These are phyloP conservation scores for Phenganax subtilis DNA, from an alignment of 92 coral and sea anemone genomes.

Conservation along the genomic window DNA sequence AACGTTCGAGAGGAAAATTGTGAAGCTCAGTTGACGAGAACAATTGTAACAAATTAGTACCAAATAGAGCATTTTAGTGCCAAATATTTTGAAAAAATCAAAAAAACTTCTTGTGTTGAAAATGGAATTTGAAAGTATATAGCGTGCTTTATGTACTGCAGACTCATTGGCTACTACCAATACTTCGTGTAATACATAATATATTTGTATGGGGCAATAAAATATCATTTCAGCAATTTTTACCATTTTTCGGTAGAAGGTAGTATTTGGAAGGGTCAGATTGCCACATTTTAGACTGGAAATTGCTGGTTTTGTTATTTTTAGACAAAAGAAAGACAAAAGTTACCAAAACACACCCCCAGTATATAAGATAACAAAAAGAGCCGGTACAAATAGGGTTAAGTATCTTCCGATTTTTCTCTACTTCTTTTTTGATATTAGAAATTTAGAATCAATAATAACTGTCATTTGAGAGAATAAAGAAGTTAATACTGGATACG, in stretches of 20 bases:
- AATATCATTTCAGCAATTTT: no score
- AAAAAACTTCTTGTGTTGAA: no score
- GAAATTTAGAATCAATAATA: not conserved
- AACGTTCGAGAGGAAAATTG: no score
- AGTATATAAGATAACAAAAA: not conserved
- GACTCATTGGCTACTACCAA: no score
- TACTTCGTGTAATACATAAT: no score
- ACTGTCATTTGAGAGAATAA: not conserved
- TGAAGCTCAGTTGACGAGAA: no score
- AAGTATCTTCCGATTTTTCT: not conserved
- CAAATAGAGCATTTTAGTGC: no score
- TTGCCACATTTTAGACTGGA: not conserved
- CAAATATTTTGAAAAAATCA: no score
- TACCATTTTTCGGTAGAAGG: not conserved
- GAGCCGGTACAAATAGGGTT: conserved; percentile 10
- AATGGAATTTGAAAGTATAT: no score
- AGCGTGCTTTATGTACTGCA: no score
- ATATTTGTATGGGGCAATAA: no score
- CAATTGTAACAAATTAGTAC: no score
- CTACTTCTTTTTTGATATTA: not conserved
- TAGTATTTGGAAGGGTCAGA: not conserved
- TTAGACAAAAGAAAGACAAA: not conserved
- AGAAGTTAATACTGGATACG: not conserved
- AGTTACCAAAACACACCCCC: not conserved
- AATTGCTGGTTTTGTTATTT: not conserved